Percentiles rank a stretch among this genome's conserved stretches.
These are phyloP conservation scores for Trematocara macrostoma DNA, from an alignment of 2,113 vertebrate genomes.

Conservation along the genomic window DNA sequence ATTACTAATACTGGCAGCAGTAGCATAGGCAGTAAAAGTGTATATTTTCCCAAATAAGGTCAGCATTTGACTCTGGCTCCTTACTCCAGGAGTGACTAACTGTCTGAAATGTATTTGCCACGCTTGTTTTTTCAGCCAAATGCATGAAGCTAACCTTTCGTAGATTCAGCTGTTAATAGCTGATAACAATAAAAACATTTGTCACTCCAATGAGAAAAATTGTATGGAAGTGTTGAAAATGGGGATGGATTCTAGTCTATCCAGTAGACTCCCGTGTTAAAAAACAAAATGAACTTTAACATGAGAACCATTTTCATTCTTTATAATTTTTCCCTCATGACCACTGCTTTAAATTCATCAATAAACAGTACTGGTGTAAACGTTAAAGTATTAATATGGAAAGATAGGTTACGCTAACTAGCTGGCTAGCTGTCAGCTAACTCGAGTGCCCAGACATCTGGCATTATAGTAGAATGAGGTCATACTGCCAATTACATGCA, in stretches of 20 bases:
- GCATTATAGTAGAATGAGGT: background rate
- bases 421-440: background rate
- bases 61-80: background rate
- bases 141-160: background rate
- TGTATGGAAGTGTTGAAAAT: background rate
- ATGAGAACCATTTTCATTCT: background rate
- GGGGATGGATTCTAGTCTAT: background rate
- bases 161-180: background rate
- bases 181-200: background rate
- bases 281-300: rapidly evolving
- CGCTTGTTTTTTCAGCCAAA: background rate
- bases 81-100: background rate
- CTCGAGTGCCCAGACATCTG: background rate
- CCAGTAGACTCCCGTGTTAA: background rate
- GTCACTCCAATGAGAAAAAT: background rate
- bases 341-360: background rate
- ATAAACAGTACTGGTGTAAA: background rate
- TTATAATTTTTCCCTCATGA: background rate
- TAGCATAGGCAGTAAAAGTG: background rate
- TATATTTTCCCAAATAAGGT: background rate
- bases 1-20: background rate
- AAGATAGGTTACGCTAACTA: background rate
- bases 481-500: background rate
- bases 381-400: background rate
- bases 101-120: background rate